phyloP scores from a whole-genome alignment of 2,888 invertebrate species.

The Caenorhabditis sp. region DNA sequence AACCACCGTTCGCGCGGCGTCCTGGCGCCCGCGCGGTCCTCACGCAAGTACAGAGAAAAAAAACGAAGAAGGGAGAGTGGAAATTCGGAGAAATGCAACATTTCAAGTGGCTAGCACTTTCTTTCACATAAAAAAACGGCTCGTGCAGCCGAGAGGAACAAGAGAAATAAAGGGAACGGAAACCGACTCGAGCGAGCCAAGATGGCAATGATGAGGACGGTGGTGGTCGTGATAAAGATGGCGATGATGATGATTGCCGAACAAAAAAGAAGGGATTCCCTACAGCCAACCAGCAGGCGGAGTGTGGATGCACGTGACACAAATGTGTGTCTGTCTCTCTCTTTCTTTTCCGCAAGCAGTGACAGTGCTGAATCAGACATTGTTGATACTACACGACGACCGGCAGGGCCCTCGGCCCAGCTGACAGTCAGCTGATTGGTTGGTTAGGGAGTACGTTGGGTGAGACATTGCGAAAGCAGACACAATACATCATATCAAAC shows the following conservation, averaged over 20 bases:
- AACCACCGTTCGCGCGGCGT: slow-evolving; percentile 57
- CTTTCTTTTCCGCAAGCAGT: slow-evolving; percentile 15
- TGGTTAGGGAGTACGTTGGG: slow-evolving; percentile 39
- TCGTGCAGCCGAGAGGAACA: slow-evolving; percentile 17
- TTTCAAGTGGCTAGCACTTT: slow-evolving; percentile 62
- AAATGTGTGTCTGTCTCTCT: slow-evolving; percentile 35
- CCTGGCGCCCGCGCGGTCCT: slow-evolving; percentile 42
- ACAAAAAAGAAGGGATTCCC: slow-evolving; percentile 43
- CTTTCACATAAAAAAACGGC: slow-evolving; percentile 38
- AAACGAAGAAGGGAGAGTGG: slow-evolving; percentile 29
- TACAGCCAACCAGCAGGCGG: background rate
- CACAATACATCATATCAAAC: slow-evolving; percentile 56
- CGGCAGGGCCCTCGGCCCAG: slow-evolving; percentile 24
- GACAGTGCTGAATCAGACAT: slow-evolving; percentile 59
- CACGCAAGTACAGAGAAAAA: slow-evolving; percentile 40
- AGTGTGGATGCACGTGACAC: slow-evolving; percentile 44
- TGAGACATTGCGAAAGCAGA: slow-evolving; percentile 25
- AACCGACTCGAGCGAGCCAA: background rate
- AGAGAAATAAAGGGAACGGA: slow-evolving; percentile 21
- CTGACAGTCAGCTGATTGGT: slow-evolving; percentile 63
- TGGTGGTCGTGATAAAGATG: no score
- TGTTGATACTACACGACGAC: slow-evolving; percentile 54
- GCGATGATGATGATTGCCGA: slow-evolving; percentile 12
- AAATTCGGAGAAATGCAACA: slow-evolving; percentile 61
- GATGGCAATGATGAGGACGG: no score